Conservation (phyloP, 2,888 invertebrate genomes). For the Eristalinus aeneus region DNA sequence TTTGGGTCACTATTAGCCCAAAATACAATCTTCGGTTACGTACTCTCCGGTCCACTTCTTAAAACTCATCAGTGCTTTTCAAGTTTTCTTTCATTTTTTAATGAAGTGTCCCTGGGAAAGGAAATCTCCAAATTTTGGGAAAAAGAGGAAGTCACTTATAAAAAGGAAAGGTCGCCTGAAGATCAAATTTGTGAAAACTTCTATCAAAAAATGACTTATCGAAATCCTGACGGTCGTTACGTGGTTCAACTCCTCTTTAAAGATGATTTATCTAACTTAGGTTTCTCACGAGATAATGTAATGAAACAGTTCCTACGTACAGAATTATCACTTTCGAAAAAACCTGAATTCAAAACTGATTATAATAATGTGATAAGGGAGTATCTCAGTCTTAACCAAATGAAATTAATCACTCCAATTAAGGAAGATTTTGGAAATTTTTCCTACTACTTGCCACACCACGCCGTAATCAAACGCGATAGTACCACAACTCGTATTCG, state of each 20-base stretch:
- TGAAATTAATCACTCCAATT: no score
- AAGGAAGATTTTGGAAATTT: no score
- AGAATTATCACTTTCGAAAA: no score
- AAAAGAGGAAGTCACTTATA: neutral
- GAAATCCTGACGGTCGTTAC: no score
- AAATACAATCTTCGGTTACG: neutral
- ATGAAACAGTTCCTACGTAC: no score
- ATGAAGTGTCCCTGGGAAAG: neutral
- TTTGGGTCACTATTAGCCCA: neutral
- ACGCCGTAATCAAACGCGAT: conserved; percentile 37
- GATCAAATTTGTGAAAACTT: neutral
- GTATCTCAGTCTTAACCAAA: no score
- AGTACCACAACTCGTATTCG: conserved; percentile 69
- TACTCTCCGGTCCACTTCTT: neutral
- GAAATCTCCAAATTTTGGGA: conserved; percentile 4
- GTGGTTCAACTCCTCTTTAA: no score
- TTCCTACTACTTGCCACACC: no score
- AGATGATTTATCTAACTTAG: no score
- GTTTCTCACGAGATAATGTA: no score
- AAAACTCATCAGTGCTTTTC: neutral
- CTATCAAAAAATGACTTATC: no score
- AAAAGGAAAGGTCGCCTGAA: neutral
- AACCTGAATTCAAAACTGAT: neutral
- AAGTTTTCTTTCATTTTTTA: neutral
- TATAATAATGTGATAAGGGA: no score